Evolutionary conservation across 2,888 invertebrate species (phyloP), one percentile per base, ranked within the genome.

Genomic region (Acanthacorydalis orientalis): DNA sequence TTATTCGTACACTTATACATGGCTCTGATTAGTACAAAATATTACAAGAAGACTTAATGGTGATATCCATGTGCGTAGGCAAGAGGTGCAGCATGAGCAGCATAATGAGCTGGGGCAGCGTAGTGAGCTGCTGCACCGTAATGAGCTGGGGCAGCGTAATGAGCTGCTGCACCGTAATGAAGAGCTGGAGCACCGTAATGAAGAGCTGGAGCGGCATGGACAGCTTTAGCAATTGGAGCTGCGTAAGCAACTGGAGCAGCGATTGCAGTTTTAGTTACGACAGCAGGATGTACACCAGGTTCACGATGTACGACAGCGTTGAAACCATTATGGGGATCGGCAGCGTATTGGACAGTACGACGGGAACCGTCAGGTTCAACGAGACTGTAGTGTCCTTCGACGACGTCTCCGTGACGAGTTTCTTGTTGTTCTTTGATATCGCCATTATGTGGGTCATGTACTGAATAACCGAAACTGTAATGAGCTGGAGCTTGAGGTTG

Each of bases 311-410:
- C 41, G 8, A 41, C 41, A 31, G 41, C 41, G 8, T 41, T 41
- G 31, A 41, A 41, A 41, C 41, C 41, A 16, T 31, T 41, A 16
- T 41, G 41, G 15, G 41, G 41, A 23, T 41, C 41, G 14, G 41
- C 41, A 7, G 41, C 8, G 11, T 41, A 41, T n/a, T 41, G 41
- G 12, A 41, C 41, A 23, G 31, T 16, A 41, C 41, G 41, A 11
- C 41, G 41, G 9, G 41, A 23, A 6, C 41, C 41, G 8, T 41
- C 41, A 12, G 41, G 6, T 31, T 41, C 41, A 8, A 31, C 9
- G 16, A 41, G 41, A 41, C 41, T 41, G 31, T 41, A 41, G 11
- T 31, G 16, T 41, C 41, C 41, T 31, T 41, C 23, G 7, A 41
- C 41, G n/a, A 41, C 41, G n/a, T 41, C 41, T 3, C 41, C 41